phyloP scores from a whole-genome alignment of 2,888 invertebrate genomes.

The Oxyscelio sp. region DNA sequence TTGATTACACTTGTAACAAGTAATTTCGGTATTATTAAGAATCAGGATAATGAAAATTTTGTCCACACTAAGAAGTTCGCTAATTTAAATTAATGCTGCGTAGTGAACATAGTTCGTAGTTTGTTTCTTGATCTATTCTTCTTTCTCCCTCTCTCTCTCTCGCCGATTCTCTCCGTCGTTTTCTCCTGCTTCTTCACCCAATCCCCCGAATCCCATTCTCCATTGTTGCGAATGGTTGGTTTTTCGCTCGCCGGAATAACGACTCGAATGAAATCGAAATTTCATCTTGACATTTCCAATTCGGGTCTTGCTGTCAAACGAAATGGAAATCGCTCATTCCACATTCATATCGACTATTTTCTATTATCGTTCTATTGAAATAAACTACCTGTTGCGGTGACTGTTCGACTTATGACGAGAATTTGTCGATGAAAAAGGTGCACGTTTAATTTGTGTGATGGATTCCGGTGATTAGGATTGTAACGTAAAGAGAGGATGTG shows the following conservation, averaged over 20 bases:
- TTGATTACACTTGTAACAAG: conserved; percentile 87
- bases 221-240: conserved; percentile 8
- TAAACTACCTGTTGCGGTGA: conserved; percentile 50
- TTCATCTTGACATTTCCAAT: conserved; percentile 9
- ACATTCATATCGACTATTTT: conserved; percentile 9
- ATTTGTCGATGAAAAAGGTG: not conserved
- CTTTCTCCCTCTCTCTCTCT: too few species aligned
- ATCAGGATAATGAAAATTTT: conserved; percentile 80
- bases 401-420: conserved; percentile 4
- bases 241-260: conserved; percentile 32
- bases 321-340: conserved; percentile 38
- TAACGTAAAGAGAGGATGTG: too few species aligned
- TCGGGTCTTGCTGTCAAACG: conserved; percentile 10
- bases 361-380: conserved; percentile 24
- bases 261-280: conserved; percentile 49
- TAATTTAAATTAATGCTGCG: too few species aligned
- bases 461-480: too few species aligned
- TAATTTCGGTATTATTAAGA: conserved; percentile 88
- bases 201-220: conserved; percentile 17
- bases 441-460: not conserved
- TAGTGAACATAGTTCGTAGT: too few species aligned
- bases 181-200: conserved; percentile 13
- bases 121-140: too few species aligned
- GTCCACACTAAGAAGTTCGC: too few species aligned
- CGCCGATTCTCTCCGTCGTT: too few species aligned